phyloP scores from a whole-genome alignment of 2,888 invertebrate genomes.

The Pelosia muscerda region DNA sequence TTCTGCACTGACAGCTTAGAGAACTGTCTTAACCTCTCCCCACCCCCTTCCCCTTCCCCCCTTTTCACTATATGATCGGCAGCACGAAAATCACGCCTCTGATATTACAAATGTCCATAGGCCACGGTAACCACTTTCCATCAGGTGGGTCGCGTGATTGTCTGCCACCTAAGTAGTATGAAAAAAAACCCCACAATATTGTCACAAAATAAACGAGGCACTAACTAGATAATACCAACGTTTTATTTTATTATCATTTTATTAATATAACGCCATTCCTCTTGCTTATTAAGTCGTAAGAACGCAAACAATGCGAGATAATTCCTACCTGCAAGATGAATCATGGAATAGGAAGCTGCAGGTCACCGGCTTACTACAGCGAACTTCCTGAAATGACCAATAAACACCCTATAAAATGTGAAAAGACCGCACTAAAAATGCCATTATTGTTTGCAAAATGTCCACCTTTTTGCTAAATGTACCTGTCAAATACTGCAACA shows the following conservation, averaged over 20 bases:
- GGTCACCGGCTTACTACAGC: slow-evolving; percentile 65
- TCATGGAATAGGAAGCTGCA: no score
- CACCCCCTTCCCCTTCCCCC: no score
- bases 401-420: slow-evolving; percentile 85
- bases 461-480: slow-evolving; percentile 82
- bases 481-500: slow-evolving; percentile 74
- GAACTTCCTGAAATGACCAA: slow-evolving; percentile 79
- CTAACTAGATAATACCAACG: background rate
- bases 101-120: no score
- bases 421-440: slow-evolving; percentile 80
- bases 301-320: slow-evolving; percentile 72
- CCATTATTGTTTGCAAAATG: slow-evolving; percentile 81
- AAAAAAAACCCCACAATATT: background rate
- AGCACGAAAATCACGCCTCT: no score
- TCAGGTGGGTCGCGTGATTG: no score
- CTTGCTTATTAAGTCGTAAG: slow-evolving; percentile 74
- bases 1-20: no score
- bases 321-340: slow-evolving; percentile 76
- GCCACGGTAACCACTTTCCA: no score
- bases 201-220: background rate
- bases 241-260: slow-evolving; percentile 2
- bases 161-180: no score
- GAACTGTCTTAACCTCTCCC: no score
- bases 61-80: no score
- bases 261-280: slow-evolving; percentile 31